Base-by-base conservation (phyloP, 2,888 invertebrate species). In the Tenodera sinensis region DNA sequence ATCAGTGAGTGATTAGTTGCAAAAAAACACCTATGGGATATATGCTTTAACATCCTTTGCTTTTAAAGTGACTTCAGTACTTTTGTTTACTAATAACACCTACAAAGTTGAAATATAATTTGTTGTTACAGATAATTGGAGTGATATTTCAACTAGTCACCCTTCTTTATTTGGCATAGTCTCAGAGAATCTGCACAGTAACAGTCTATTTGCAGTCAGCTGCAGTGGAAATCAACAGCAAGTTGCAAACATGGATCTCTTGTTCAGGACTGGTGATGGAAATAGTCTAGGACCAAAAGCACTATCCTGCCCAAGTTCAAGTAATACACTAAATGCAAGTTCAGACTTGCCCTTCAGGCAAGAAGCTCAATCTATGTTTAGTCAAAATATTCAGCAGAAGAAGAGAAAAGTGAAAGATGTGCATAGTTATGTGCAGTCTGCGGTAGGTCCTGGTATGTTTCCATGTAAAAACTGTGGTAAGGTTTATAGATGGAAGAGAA, bases 401-500 rank as follows among this genome's bases (percentile, higher is more conserved):
- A 71, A 71, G 25, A 71, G 54, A 8, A 71, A 71, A 20, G 54
- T 20, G 20, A 71, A 71, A 71, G 20, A 71, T 71, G 54, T 25
- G 6, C 1, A 3, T 71, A 71, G 25, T 71, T 71, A 71, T 71
- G 54, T 6, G 8, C 54, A 15, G 25, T 71, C 89, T 20, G 54
- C 89, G 1, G 89, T 86, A 83, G 89, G 89, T 12, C 89, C 89
- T 47, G 89, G 89, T 3, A 54, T 89, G n/a, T 89, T 89, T 83
- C 27, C 83, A 25, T 90, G 90, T 85, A 54, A 54, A 30, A 83
- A 83, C 14, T 90, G 90, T 42, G 90, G 90, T 81, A 89, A 89
- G 28, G 82, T 71, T 15, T 88, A 89, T 84, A 83, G 89, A 30
- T 89, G 89, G 88, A 90, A 90, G 81, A 90, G 89, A 71, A 84